Conservation (phyloP, 37 sponge, comb jelly and placozoan genomes). For the Spongia lamella region DNA sequence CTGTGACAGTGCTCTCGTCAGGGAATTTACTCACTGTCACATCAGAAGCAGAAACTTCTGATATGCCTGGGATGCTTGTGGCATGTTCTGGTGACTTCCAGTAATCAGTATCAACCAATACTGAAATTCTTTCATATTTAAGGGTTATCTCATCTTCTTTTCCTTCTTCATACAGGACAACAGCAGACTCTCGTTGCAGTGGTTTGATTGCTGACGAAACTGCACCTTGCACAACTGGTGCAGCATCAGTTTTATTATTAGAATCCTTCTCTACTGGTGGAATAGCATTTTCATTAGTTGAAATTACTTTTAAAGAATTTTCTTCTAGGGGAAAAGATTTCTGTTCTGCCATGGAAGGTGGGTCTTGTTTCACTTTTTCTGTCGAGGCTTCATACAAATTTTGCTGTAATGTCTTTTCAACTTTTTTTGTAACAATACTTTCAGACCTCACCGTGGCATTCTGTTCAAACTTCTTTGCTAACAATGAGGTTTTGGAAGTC, state of each 20-base stretch:
- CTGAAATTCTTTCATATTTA: background rate
- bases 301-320: background rate
- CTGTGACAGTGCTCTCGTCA: background rate
- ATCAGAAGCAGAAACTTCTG: background rate
- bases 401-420: too few species aligned
- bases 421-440: background rate
- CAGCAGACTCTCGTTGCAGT: background rate
- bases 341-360: background rate
- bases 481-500: too few species aligned
- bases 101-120: conserved; percentile 1
- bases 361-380: background rate
- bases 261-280: background rate
- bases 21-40: background rate
- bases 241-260: background rate
- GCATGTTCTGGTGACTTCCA: background rate
- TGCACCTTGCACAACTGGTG: background rate
- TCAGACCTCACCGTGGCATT: conserved; percentile 5
- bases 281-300: background rate
- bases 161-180: background rate
- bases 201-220: background rate
- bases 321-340: background rate
- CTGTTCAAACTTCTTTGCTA: background rate
- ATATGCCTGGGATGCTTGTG: background rate
- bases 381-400: too few species aligned
- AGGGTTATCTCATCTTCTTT: background rate